These are phyloP conservation scores for Epinephelus coioides DNA, from an alignment of 2,797 vertebrate genomes.

Conservation along the genomic window DNA sequence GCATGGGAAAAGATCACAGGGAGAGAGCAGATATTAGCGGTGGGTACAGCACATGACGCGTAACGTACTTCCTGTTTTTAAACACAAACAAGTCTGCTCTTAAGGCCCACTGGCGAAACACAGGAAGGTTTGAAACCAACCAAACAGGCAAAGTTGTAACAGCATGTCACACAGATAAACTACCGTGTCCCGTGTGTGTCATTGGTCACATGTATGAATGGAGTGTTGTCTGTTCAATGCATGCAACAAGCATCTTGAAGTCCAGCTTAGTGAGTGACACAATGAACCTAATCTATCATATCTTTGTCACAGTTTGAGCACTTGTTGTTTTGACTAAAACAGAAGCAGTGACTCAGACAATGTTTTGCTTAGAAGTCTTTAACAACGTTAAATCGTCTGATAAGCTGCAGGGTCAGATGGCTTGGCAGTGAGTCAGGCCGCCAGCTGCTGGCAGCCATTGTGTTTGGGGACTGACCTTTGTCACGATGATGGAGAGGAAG, in stretches of 20 bases:
- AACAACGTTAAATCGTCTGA: constrained; percentile 47
- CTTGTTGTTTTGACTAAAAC: constrained; percentile 43
- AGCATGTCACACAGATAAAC: not conserved
- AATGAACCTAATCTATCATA: not conserved
- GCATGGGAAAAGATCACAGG: constrained; percentile 43
- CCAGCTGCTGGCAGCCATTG: constrained; percentile 73
- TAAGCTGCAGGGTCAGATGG: constrained; percentile 55
- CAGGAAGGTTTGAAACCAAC: not conserved
- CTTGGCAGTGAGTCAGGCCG: constrained; percentile 67
- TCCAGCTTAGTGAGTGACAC: not conserved
- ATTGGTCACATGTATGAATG: constrained; percentile 2
- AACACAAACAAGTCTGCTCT: constrained; percentile 46
- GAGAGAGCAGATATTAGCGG: constrained; percentile 27
- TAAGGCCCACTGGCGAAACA: not conserved
- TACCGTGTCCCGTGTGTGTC: not conserved
- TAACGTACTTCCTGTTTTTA: constrained; percentile 24
- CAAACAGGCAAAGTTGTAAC: constrained; percentile 6
- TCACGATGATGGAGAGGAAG: constrained; percentile 57
- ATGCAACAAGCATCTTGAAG: not conserved
- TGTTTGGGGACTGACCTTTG: constrained; percentile 70
- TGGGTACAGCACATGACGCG: constrained; percentile 36
- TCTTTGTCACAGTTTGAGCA: not conserved
- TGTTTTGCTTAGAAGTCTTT: constrained; percentile 52
- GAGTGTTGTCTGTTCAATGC: constrained; percentile 11
- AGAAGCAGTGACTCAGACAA: constrained; percentile 45